Evolutionary conservation across 2,113 vertebrate species (phyloP).

Genomic region (Vidua chalybeata): DNA sequence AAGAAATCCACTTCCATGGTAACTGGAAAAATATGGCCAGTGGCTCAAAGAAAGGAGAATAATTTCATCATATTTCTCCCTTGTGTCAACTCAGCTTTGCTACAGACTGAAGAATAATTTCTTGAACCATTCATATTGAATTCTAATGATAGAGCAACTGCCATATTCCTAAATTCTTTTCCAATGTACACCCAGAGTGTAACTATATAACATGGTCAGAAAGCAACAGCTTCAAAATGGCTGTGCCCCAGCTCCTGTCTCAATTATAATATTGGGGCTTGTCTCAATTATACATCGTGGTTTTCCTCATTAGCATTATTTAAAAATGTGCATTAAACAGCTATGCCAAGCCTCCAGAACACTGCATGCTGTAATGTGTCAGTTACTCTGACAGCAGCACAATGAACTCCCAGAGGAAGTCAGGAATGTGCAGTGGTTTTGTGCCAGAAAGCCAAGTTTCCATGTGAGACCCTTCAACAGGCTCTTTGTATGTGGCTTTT

Average conservation of each 20-base stretch:
- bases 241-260: not conserved
- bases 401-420: not conserved
- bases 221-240: not conserved
- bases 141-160: not conserved
- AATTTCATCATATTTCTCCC: constrained; percentile 1
- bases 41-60: not conserved
- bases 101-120: not conserved
- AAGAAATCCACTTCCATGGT: constrained; percentile 23
- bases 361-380: not conserved
- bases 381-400: not conserved
- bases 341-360: not conserved
- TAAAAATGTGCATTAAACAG: not conserved
- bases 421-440: not conserved
- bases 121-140: not conserved
- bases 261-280: not conserved
- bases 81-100: not conserved
- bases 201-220: not conserved
- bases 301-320: not conserved
- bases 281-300: not conserved
- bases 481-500: not conserved
- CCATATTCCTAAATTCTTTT: not conserved
- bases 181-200: fast-evolving
- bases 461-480: not conserved
- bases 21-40: constrained; percentile 1
- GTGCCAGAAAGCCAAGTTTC: not conserved